A percentile compares a stretch with the other conserved stretches of the same genome.
Evolutionary conservation across 2,888 invertebrate species (phyloP).

Genomic region (Myopa testacea): DNA sequence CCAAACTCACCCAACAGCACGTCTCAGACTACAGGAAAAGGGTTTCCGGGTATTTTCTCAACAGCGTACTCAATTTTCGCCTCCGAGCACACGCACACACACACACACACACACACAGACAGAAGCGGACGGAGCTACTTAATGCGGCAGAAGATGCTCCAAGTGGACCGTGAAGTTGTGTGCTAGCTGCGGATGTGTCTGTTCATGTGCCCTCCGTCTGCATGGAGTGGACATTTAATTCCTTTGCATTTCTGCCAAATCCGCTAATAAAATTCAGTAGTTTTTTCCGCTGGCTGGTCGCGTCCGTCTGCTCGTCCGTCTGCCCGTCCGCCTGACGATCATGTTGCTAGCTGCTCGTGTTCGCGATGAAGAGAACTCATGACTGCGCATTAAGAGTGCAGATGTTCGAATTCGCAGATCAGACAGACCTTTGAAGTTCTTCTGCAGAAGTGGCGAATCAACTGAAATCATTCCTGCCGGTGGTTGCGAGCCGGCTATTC

Average conservation of each 20-base stretch:
- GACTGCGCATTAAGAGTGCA: conserved; percentile 20
- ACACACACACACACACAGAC: too few species aligned
- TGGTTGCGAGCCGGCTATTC: not conserved
- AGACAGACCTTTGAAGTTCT: not conserved
- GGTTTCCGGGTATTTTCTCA: conserved; percentile 18
- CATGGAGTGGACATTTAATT: not conserved
- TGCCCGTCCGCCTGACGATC: not conserved
- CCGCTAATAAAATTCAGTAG: not conserved
- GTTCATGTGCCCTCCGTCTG: not conserved
- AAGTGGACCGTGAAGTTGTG: conserved; percentile 22
- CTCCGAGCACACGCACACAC: not conserved
- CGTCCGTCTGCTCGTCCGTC: not conserved
- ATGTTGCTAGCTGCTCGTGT: not conserved
- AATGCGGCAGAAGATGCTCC: conserved; percentile 16
- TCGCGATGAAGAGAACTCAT: conserved; percentile 11
- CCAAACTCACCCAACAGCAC: not conserved
- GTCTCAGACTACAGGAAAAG: not conserved
- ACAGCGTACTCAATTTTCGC: not conserved
- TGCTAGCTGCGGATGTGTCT: too few species aligned
- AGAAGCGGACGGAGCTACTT: not conserved
- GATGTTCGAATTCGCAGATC: conserved; percentile 22
- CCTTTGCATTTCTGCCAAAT: conserved; percentile 5
- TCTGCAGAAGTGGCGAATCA: not conserved
- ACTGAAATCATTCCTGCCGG: not conserved
- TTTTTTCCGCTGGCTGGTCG: not conserved